Evolutionary conservation across 2,888 invertebrate species (phyloP), one percentile per base, ranked within the genome.

Genomic region (Stenotaenia linearis): DNA sequence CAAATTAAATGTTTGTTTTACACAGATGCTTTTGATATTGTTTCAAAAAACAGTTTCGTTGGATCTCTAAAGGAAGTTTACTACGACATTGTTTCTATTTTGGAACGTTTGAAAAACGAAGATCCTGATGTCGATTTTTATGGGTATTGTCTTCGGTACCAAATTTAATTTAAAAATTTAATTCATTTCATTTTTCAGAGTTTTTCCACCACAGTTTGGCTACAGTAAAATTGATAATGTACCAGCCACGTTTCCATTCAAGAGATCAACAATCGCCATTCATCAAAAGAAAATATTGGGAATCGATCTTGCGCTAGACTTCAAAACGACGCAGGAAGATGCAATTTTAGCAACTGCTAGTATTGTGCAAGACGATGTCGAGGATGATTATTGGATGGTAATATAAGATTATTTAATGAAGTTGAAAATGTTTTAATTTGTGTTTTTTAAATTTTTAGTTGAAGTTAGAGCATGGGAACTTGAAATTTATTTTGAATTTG

Each of bases 21-120:
- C n/a, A n/a, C n/a, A n/a, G n/a, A n/a, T n/a, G n/a, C n/a, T n/a
- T n/a, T n/a, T n/a, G 89, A 96, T 77, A 88, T 94, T 83, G 91
- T 90, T 84, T 95, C 92, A 80, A 90, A 92, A 83, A 93, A 94
- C 86, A 94, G 93, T 87, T 95, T 95, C 85, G 93, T 93, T 83
- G 95, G 97, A 28, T 94, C 94, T 83, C 86, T 97, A 45, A 95
- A 95, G 85, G 95, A 95, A 85, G 94, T 96, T 75, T 97, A 94
- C 86, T 96, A 95, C 87, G 96, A 97, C 86, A 95, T 96, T 84
- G 92, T 95, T 35, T 95, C 95, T 0, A 94, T 97, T 82, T 88
- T 97, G 81, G 95, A 96, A 85, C 95, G 95, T 85, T 86, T 97
- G 81, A 92, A 93, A 83, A 91, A 92, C 83, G 91, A 91, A 82